phyloP scores from a whole-genome alignment of 2,113 vertebrate genomes.

The Pluvialis apricaria region DNA sequence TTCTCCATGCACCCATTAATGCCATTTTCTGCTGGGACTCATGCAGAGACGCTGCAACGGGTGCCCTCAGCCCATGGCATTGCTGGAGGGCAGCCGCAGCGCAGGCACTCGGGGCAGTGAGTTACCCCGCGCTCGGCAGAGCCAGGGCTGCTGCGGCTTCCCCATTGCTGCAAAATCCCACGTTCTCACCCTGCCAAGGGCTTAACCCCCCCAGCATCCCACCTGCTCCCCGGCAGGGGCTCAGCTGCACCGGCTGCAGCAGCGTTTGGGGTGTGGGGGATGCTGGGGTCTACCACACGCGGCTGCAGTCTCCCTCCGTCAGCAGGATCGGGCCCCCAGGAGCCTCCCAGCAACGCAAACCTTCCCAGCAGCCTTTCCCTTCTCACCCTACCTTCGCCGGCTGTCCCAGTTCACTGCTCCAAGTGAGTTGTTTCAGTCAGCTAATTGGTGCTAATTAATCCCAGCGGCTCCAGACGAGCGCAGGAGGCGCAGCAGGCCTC shows the following conservation, averaged over 20 bases:
- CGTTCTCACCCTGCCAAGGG: not conserved
- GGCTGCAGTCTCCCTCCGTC: not conserved
- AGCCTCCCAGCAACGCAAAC: not conserved
- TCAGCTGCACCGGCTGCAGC: fast-evolving
- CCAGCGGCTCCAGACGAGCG: not conserved
- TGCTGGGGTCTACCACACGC: not conserved
- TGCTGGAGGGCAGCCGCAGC: too few species aligned
- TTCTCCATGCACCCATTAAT: not conserved
- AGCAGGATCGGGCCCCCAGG: not conserved
- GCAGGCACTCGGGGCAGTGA: fast-evolving
- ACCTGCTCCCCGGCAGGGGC: not conserved
- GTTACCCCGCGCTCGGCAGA: not conserved
- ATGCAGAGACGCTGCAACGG: fast-evolving
- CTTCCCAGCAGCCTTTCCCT: not conserved
- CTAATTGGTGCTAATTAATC: slow-evolving; percentile 19
- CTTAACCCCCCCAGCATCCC: not conserved
- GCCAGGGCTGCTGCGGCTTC: not conserved
- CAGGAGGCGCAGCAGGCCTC: not conserved
- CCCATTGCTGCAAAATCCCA: not conserved
- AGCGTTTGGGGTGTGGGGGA: not conserved
- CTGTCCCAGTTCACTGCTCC: not conserved
- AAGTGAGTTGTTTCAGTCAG: not conserved
- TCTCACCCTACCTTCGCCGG: not conserved
- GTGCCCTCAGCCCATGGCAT: fast-evolving
- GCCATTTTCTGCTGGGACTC: not conserved